Percentiles rank a stretch among this genome's conserved stretches.
Conservation (phyloP, 23 tunicate genomes). For the Styela clava region DNA sequence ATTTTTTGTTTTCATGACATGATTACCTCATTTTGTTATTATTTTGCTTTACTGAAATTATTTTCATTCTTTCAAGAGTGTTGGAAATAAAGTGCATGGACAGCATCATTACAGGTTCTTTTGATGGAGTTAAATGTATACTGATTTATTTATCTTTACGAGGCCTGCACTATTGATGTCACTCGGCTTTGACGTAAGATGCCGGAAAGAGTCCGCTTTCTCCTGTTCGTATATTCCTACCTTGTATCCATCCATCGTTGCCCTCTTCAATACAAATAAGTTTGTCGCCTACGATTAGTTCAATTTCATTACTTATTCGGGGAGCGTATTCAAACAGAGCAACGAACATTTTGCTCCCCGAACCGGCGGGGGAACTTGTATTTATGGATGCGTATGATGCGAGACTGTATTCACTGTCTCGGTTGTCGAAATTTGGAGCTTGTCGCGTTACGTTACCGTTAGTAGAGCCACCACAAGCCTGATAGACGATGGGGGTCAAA, state of each 20-base stretch:
- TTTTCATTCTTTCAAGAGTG: background rate
- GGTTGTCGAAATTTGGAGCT: background rate
- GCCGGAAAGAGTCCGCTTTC: slow-evolving; percentile 19
- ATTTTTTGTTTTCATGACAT: background rate
- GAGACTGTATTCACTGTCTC: background rate
- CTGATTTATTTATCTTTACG: no score
- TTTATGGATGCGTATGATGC: background rate
- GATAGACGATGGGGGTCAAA: slow-evolving; percentile 40
- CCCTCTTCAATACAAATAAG: background rate
- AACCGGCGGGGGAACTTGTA: background rate
- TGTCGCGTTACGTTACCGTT: background rate
- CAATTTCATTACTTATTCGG: background rate
- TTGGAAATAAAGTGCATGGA: no score
- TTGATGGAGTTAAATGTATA: no score
- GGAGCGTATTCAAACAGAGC: slow-evolving; percentile 20
- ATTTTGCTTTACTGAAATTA: background rate
- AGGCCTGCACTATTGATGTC: no score
- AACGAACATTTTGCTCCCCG: background rate
- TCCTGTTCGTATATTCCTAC: slow-evolving; percentile 7
- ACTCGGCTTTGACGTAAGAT: slow-evolving; percentile 17
- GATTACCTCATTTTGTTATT: background rate
- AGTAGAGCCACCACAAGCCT: slow-evolving; percentile 32
- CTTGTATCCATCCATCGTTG: slow-evolving; percentile 14
- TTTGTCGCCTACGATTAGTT: slow-evolving; percentile 7
- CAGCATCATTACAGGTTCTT: no score